Evolutionary conservation across 1,140 invertebrate genomes (phyloP).

Genomic region (Drosophila lini): DNA sequence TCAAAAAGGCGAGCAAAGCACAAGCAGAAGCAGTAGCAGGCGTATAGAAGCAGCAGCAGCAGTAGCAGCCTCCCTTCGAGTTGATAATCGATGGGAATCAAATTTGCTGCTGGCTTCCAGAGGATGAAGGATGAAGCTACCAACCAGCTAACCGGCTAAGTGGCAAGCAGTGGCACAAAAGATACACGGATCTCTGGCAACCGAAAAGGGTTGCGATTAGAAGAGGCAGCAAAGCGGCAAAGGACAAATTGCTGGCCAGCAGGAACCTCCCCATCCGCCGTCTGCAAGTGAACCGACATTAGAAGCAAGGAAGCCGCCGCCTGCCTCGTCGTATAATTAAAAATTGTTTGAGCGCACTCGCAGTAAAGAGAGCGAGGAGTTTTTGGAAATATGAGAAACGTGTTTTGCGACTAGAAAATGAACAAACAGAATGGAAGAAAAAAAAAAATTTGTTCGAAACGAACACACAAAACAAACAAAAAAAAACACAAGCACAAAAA

Average conservation of each 20-base stretch:
- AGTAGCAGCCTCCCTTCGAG: slow-evolving; percentile 22
- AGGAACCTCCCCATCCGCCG: slow-evolving; percentile 14
- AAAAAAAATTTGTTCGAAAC: slow-evolving; percentile 9
- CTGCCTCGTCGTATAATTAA: slow-evolving; percentile 64
- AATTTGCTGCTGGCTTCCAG: slow-evolving; percentile 57
- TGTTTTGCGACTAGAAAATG: slow-evolving; percentile 60
- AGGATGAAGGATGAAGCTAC: not conserved
- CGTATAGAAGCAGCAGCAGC: not conserved
- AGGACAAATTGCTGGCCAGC: slow-evolving; percentile 65
- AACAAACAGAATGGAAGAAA: slow-evolving; percentile 14
- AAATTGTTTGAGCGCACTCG: slow-evolving; percentile 33
- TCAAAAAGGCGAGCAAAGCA: slow-evolving; percentile 54
- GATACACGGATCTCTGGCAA: not conserved
- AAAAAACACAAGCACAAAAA: slow-evolving; percentile 8
- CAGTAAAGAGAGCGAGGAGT: slow-evolving; percentile 6
- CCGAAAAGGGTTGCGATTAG: slow-evolving; percentile 52
- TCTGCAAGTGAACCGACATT: slow-evolving; percentile 70
- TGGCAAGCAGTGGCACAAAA: slow-evolving; percentile 32
- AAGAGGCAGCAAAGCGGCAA: slow-evolving; percentile 43
- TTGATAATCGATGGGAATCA: slow-evolving; percentile 82
- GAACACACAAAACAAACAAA: slow-evolving; percentile 12
- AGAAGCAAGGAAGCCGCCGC: slow-evolving; percentile 33
- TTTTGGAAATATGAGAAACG: slow-evolving; percentile 75
- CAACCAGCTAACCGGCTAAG: slow-evolving; percentile 10
- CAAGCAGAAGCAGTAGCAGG: not conserved